Base-by-base conservation (phyloP, 1,140 invertebrate genomes). In the Samia ricini region DNA sequence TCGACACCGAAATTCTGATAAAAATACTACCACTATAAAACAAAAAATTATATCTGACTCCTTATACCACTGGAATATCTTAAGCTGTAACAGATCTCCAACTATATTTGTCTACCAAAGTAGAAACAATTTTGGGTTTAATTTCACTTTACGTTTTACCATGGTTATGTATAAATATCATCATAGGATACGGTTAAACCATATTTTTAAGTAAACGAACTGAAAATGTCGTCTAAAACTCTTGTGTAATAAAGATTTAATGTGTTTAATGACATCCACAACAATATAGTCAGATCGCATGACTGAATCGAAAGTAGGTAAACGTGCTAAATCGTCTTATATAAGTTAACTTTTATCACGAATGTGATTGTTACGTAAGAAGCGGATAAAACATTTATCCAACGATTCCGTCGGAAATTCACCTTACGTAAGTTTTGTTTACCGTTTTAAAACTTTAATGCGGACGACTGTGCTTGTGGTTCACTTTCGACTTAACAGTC, bases 361-460 rank as follows among this genome's bases (percentile, higher is more conserved):
- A 57, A 50, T 24, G 15, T 50, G 22, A 26, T 50, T 22, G 42
- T 52, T 58, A 49, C 48, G 24, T 69, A 51, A 66, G 15, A 62
- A 65, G 54, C 59, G 20, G 33, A 60, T 59, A 36, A 59, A 52
- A 68, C 55, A n/a, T 23, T 51, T 51, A 56, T 65, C 58, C 21
- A 20, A 48, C 61, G 50, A 56, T 81, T 75, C 63, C 60, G 69
- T 65, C 77, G 77, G 78, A 82, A 82, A 76, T 79, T 71, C 61
- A 67, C 26, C 71, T 89, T 87, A 83, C 69, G 67, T 85, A 87
- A 89, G 74, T 68, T 83, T 81, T 84, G 76, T 84, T 81, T 84
- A 82, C 71, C 75, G 73, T 72, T 78, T 72, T 56, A 59, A 33
- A n/a, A 18, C 33, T 33, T 12, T 50, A 49, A 68, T 66, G 65